phyloP scores from a whole-genome alignment of 2,113 vertebrate species.

The Hippocampus zosterae region DNA sequence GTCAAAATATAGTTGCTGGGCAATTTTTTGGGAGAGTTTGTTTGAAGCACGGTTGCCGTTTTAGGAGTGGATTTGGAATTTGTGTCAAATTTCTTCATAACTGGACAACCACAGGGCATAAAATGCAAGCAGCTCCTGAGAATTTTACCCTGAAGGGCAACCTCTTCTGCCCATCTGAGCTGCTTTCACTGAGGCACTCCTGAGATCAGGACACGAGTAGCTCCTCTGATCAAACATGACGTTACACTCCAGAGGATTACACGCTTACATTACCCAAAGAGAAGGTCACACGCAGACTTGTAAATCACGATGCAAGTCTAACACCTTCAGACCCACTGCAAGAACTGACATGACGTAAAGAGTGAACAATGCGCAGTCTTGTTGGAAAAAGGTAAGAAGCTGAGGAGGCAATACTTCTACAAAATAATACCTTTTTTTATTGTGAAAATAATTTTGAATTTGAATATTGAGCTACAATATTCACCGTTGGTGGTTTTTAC shows the following conservation, averaged over 20 bases:
- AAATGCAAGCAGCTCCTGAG: constrained; percentile 62
- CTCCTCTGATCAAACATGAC: constrained; percentile 78
- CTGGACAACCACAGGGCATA: neutral
- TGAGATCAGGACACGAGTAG: constrained; percentile 73
- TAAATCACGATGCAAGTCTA: constrained; percentile 65
- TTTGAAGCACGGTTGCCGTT: no score
- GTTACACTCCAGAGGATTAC: constrained; percentile 74
- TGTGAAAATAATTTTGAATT: neutral
- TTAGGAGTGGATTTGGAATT: no score
- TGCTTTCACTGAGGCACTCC: constrained; percentile 64
- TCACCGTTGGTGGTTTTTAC: no score
- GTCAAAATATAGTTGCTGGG: no score
- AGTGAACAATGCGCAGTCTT: constrained; percentile 35
- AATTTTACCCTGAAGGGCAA: constrained; percentile 70
- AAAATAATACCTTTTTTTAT: neutral
- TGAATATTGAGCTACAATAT: neutral
- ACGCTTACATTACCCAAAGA: constrained; percentile 70
- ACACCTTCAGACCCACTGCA: constrained; percentile 43
- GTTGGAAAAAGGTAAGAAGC: constrained; percentile 31
- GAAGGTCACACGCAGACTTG: constrained; percentile 70
- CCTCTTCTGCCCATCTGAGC: constrained; percentile 68
- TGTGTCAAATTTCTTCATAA: no score
- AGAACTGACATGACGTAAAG: constrained; percentile 54
- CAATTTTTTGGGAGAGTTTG: no score
- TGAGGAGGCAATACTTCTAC: constrained; percentile 22